Evolutionary conservation across 2,113 vertebrate genomes (phyloP).

Genomic region (Dolichotis patagonum): DNA sequence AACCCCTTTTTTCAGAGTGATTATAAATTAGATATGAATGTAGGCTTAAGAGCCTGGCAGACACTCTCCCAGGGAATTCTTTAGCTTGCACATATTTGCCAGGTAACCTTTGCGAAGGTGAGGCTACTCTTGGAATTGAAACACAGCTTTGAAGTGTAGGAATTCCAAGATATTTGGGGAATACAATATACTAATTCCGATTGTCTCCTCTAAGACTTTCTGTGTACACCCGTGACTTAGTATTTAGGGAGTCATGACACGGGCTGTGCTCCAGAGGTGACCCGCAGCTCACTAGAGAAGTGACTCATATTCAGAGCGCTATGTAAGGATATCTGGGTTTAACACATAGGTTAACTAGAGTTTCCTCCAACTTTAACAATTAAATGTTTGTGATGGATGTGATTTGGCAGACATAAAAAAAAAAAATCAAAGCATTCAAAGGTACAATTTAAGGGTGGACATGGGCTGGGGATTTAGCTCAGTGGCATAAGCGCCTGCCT

Average conservation of each 20-base stretch:
- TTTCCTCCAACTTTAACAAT: constrained; percentile 39
- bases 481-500: no score
- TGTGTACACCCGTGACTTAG: background rate
- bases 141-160: constrained; percentile 61
- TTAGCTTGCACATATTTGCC: constrained; percentile 72
- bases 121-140: constrained; percentile 66
- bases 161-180: constrained; percentile 42
- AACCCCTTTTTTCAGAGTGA: constrained; percentile 63
- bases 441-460: background rate
- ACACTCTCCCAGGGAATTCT: constrained; percentile 65
- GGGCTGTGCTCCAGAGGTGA: background rate
- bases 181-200: constrained; percentile 52
- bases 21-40: constrained; percentile 79
- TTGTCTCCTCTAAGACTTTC: constrained; percentile 15
- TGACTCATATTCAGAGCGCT: background rate
- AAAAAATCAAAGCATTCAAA: constrained; percentile 30
- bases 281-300: background rate
- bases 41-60: constrained; percentile 69
- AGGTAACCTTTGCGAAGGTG: constrained; percentile 65
- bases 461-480: no score
- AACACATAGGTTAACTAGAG: background rate
- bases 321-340: background rate
- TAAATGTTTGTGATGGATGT: constrained; percentile 46
- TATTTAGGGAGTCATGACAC: constrained; percentile 30
- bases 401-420: constrained; percentile 28